Evolutionary conservation across 2,797 vertebrate genomes (phyloP).

Genomic region (Sebastes taczanowskii): DNA sequence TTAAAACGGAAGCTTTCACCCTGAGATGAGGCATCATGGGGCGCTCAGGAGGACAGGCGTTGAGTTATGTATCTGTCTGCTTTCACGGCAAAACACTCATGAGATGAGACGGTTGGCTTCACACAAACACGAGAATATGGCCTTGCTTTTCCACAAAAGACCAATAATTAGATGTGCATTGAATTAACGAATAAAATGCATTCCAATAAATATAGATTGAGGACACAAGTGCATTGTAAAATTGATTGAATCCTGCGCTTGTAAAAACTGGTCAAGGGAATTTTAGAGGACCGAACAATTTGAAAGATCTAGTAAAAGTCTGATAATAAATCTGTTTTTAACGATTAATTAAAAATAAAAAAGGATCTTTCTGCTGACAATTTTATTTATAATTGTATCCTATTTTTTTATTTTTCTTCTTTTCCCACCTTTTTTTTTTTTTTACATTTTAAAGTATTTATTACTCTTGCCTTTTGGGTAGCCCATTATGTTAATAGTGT

Average conservation of each 20-base stretch:
- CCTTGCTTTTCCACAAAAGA: not conserved
- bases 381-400: not conserved
- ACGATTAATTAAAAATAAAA: not conserved
- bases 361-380: not conserved
- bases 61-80: slow-evolving; percentile 24
- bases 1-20: slow-evolving; percentile 25
- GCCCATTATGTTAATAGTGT: not conserved
- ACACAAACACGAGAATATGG: accelerated
- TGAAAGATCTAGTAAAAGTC: not conserved
- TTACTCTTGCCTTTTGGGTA: not conserved
- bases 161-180: not conserved
- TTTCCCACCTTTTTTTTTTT: too few relatives aligned
- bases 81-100: slow-evolving; percentile 36
- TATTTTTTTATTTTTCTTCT: not conserved
- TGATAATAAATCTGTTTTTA: too few relatives aligned
- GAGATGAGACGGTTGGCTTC: slow-evolving; percentile 29
- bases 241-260: not conserved
- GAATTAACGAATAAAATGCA: not conserved
- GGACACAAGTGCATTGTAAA: not conserved
- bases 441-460: too few relatives aligned
- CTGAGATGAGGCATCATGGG: slow-evolving; percentile 33
- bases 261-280: not conserved
- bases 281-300: not conserved
- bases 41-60: slow-evolving; percentile 8
- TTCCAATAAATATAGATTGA: not conserved